These are phyloP conservation scores for Hemicrepidius hirtus DNA, from an alignment of 2,888 invertebrate genomes.

Conservation along the genomic window DNA sequence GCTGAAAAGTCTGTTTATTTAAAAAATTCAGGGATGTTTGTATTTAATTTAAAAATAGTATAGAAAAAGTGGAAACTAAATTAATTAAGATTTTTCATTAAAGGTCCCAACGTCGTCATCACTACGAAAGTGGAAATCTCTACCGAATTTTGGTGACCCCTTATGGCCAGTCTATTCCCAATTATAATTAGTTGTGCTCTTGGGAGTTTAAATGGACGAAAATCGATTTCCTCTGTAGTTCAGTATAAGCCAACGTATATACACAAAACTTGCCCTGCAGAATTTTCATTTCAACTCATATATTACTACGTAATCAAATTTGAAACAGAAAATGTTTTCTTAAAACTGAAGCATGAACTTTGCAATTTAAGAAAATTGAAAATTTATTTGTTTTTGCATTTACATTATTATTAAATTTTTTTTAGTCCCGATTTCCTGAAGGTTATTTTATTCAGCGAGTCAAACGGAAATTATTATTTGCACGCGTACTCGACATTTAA, in stretches of 20 bases:
- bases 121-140: not conserved
- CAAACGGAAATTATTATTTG: not conserved
- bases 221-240: conserved; percentile 8
- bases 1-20: too few species aligned
- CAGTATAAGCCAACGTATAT: not conserved
- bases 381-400: not conserved
- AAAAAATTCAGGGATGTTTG: too few species aligned
- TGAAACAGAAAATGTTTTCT: not conserved
- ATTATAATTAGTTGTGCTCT: conserved; percentile 22
- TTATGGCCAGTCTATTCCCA: conserved; percentile 10
- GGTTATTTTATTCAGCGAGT: too few species aligned
- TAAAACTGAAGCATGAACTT: not conserved
- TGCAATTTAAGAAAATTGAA: not conserved
- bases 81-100: not conserved
- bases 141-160: not conserved
- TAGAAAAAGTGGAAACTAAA: too few species aligned
- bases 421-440: too few species aligned
- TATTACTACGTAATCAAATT: not conserved
- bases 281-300: not conserved
- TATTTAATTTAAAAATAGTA: too few species aligned
- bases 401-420: conserved; percentile 14
- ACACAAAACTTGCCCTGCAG: not conserved
- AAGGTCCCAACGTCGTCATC: too few species aligned
- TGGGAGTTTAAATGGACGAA: conserved; percentile 11
- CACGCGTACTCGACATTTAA: not conserved